phyloP scores from a whole-genome alignment of 2,888 invertebrate genomes.

The Charanyca ferruginea region DNA sequence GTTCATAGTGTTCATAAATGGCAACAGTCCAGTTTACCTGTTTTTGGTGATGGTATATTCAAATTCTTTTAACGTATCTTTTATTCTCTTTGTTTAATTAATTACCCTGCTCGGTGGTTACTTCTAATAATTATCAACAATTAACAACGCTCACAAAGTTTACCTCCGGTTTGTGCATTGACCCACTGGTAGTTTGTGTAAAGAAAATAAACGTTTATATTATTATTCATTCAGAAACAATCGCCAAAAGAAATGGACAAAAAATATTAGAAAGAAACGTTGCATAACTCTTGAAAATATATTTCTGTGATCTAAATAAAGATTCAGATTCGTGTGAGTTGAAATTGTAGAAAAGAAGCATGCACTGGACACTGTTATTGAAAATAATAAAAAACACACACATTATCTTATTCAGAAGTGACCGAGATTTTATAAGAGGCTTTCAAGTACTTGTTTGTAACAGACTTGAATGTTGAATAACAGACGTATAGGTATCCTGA shows the following conservation, averaged over 20 bases:
- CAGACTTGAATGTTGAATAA: too few relatives aligned
- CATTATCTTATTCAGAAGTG: background rate
- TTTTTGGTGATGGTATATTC: conserved; percentile 51
- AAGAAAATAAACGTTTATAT: too few relatives aligned
- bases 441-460: too few relatives aligned
- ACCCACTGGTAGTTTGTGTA: too few relatives aligned
- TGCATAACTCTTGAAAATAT: background rate
- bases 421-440: conserved; percentile 25
- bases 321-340: conserved; percentile 6
- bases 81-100: too few relatives aligned
- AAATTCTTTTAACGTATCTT: too few relatives aligned
- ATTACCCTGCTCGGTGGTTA: too few relatives aligned
- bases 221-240: conserved; percentile 14
- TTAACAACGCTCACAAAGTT: too few relatives aligned
- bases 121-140: too few relatives aligned
- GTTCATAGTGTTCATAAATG: conserved; percentile 68
- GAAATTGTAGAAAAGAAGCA: background rate
- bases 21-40: conserved; percentile 63
- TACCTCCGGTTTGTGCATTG: too few relatives aligned
- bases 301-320: background rate
- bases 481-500: too few relatives aligned
- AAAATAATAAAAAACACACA: conserved; percentile 39
- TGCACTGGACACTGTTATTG: conserved; percentile 37
- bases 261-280: background rate
- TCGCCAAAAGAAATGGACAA: background rate